These are phyloP conservation scores for Synanthedon tipuliformis DNA, from an alignment of 2,888 invertebrate genomes.

Conservation along the genomic window DNA sequence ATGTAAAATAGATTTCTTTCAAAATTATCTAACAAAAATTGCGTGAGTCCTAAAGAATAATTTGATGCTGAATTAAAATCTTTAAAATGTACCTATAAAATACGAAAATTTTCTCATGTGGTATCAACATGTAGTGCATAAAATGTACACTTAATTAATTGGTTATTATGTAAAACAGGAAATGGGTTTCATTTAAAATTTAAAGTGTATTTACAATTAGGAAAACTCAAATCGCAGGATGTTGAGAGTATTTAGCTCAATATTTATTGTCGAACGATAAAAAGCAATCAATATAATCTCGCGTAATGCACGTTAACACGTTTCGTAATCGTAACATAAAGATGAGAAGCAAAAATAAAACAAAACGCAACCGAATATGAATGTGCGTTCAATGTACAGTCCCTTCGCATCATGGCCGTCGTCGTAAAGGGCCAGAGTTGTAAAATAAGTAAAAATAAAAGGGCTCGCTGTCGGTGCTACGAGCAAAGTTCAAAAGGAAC, in stretches of 20 bases:
- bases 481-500: constrained; percentile 48
- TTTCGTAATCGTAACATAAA: background rate
- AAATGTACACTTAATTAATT: constrained; percentile 1
- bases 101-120: too few relatives aligned
- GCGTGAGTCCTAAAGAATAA: too few relatives aligned
- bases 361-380: background rate
- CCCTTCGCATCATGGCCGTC: constrained; percentile 40
- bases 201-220: too few relatives aligned
- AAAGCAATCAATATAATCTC: background rate
- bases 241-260: background rate
- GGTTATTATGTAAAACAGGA: background rate
- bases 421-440: constrained; percentile 44
- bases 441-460: constrained; percentile 55
- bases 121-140: background rate
- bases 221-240: background rate
- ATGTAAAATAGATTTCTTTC: too few relatives aligned
- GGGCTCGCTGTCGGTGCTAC: constrained; percentile 34
- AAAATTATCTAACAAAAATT: too few relatives aligned
- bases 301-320: background rate
- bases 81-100: too few relatives aligned
- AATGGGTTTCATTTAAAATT: constrained; percentile 6
- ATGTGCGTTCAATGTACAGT: constrained; percentile 4
- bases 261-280: background rate
- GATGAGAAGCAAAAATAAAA: background rate
- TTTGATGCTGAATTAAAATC: too few relatives aligned